These are phyloP conservation scores for Kryptolebias ocellatus DNA, from an alignment of 2,797 vertebrate species.

Conservation along the genomic window DNA sequence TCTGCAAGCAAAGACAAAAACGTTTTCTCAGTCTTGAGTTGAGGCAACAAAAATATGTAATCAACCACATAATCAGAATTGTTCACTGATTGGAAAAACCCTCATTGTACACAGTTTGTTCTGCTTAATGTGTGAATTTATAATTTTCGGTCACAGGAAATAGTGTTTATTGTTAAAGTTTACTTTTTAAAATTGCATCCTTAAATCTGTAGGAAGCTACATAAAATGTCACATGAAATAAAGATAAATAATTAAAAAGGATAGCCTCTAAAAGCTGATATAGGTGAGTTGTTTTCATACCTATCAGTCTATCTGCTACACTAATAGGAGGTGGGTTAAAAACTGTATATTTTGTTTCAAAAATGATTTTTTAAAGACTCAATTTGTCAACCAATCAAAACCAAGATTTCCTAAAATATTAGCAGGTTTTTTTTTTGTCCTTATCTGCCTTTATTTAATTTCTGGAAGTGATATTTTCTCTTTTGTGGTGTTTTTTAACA, in stretches of 20 bases:
- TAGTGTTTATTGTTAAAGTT: background rate
- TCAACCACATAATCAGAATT: slow-evolving; percentile 10
- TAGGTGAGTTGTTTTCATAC: no score
- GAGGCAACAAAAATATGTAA: slow-evolving; percentile 11
- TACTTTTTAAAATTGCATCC: background rate
- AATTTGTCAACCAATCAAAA: background rate
- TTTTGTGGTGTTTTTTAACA: background rate
- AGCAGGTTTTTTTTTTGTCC: slow-evolving; percentile 1
- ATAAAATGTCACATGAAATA: background rate
- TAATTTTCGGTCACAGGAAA: background rate
- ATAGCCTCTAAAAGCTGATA: background rate
- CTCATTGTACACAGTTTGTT: background rate
- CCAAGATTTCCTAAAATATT: background rate
- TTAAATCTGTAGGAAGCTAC: background rate
- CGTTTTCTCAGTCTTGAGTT: slow-evolving; percentile 19
- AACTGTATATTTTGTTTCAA: background rate
- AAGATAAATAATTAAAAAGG: background rate
- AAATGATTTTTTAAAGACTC: background rate
- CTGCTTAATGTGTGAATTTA: background rate
- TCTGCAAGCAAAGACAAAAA: slow-evolving; percentile 1
- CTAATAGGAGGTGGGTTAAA: background rate
- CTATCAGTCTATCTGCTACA: slow-evolving; percentile 7
- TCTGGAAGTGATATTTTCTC: slow-evolving; percentile 9
- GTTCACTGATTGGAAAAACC: slow-evolving; percentile 20
- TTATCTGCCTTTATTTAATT: slow-evolving; percentile 4